Conservation (phyloP, 2,797 vertebrate species). For the Sebastes umbrosus region DNA sequence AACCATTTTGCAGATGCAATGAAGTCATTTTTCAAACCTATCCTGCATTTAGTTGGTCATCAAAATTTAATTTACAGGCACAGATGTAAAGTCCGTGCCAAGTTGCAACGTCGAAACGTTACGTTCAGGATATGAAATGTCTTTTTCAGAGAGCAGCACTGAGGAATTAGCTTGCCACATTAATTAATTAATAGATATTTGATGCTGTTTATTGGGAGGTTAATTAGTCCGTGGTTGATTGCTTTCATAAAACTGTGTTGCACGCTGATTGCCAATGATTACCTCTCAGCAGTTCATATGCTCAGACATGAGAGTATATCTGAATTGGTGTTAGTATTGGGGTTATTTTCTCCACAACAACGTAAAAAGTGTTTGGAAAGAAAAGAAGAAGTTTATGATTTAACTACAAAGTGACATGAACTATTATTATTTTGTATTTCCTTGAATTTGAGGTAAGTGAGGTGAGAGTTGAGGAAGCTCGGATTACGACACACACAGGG, state of each 20-base stretch:
- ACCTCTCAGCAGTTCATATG: not conserved
- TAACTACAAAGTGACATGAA: not conserved
- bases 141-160: not conserved
- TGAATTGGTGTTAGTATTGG: not conserved
- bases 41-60: not conserved
- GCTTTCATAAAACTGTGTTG: constrained; percentile 11
- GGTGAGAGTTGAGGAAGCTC: too few relatives aligned
- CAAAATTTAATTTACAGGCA: not conserved
- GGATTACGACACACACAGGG: too few relatives aligned
- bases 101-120: not conserved
- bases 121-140: not conserved
- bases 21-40: not conserved
- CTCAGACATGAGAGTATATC: not conserved
- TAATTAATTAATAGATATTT: constrained; percentile 36
- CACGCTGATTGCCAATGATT: constrained; percentile 16
- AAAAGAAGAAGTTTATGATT: not conserved
- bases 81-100: not conserved
- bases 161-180: not conserved
- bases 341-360: not conserved
- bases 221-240: constrained; percentile 36
- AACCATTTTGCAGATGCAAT: not conserved
- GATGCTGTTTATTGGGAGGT: not conserved
- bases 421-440: not conserved
- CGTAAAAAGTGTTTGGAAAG: not conserved
- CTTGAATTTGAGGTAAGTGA: not conserved